Evolutionary conservation across 2,888 invertebrate genomes (phyloP).

Genomic region (Andrena bucephala): DNA sequence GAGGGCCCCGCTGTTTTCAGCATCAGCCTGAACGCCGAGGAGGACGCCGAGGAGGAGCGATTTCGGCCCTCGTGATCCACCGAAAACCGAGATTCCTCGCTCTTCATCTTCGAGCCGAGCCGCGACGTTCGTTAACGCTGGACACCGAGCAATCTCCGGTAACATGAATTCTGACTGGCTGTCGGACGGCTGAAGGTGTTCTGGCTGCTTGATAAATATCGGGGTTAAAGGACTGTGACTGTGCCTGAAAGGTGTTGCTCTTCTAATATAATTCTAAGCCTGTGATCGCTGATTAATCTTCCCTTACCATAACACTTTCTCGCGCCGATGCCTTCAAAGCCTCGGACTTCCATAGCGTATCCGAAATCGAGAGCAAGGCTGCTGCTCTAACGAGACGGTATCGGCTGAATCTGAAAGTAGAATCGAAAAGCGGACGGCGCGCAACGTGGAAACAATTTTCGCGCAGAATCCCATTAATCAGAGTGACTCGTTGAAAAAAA

Average conservation of each 20-base stretch:
- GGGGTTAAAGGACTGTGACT: not conserved
- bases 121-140: slow-evolving; percentile 41
- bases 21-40: slow-evolving; percentile 44
- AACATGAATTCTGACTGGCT: slow-evolving; percentile 38
- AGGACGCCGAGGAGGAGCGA: slow-evolving; percentile 49
- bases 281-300: too few species aligned
- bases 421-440: slow-evolving; percentile 19
- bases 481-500: slow-evolving; percentile 59
- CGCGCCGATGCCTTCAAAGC: too few species aligned
- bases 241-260: not conserved
- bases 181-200: not conserved
- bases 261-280: too few species aligned
- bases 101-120: slow-evolving; percentile 17
- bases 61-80: slow-evolving; percentile 33
- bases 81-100: slow-evolving; percentile 33
- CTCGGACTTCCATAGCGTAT: not conserved
- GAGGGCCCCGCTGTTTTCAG: slow-evolving; percentile 56
- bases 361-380: not conserved
- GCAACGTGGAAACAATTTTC: slow-evolving; percentile 48
- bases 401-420: slow-evolving; percentile 25
- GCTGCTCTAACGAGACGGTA: not conserved
- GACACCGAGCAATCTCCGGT: slow-evolving; percentile 32
- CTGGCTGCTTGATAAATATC: slow-evolving; percentile 17
- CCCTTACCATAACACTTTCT: too few species aligned
- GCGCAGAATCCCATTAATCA: slow-evolving; percentile 60